A percentile compares a stretch with the other conserved stretches of the same genome.
These are phyloP conservation scores for Drosophila littoralis DNA, from an alignment of 1,140 invertebrate genomes.

Conservation along the genomic window DNA sequence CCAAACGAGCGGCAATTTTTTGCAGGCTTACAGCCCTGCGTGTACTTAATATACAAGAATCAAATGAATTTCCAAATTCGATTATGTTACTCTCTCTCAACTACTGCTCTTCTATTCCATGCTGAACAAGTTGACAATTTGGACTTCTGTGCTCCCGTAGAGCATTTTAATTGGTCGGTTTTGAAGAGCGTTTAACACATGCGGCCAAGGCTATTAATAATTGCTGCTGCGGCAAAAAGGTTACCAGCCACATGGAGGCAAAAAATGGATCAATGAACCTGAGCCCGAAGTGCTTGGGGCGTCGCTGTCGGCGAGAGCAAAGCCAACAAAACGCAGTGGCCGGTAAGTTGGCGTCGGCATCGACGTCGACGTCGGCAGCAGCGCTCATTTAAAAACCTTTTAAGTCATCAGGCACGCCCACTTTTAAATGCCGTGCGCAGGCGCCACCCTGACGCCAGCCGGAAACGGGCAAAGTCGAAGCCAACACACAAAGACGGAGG, in stretches of 20 bases:
- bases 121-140: neutral
- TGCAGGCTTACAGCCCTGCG: too few relatives aligned
- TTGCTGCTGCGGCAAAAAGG: conserved; percentile 28
- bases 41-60: too few relatives aligned
- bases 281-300: conserved; percentile 51
- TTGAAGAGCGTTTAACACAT: conserved; percentile 64
- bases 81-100: too few relatives aligned
- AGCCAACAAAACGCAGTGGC: conserved; percentile 26
- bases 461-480: conserved; percentile 55
- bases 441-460: conserved; percentile 80
- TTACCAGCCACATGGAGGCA: conserved; percentile 8
- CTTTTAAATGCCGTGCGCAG: conserved; percentile 70
- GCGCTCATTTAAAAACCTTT: conserved; percentile 81
- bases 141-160: neutral
- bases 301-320: conserved; percentile 74
- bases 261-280: conserved; percentile 77
- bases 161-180: conserved; percentile 8
- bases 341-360: conserved; percentile 25
- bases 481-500: neutral
- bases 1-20: too few relatives aligned
- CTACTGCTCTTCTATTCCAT: neutral
- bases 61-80: too few relatives aligned
- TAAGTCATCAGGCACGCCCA: conserved; percentile 81
- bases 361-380: conserved; percentile 8
- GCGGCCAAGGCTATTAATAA: conserved; percentile 22